Percentiles rank a stretch among this genome's conserved stretches.
These are phyloP conservation scores for Magallana nippona DNA, from an alignment of 2,888 invertebrate genomes.

Conservation along the genomic window DNA sequence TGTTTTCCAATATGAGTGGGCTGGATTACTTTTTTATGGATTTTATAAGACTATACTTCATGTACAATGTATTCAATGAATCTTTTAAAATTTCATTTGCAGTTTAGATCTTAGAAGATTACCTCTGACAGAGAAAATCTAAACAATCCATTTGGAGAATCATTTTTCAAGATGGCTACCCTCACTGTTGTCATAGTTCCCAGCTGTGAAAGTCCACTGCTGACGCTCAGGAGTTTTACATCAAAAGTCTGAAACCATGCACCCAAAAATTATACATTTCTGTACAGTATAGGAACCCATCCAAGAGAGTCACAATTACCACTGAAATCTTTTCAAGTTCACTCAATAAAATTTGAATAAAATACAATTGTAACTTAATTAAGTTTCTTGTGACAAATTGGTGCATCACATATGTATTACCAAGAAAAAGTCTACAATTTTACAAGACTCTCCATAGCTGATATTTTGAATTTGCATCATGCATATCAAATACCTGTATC, in stretches of 20 bases:
- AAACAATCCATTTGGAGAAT: constrained; percentile 78
- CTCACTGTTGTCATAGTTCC: constrained; percentile 68
- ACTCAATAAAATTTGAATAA: too few species aligned
- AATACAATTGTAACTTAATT: neutral
- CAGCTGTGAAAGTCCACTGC: constrained; percentile 69
- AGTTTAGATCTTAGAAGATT: constrained; percentile 10
- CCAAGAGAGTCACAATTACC: too few species aligned
- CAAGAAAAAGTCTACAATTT: too few species aligned
- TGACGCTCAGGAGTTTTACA: constrained; percentile 72
- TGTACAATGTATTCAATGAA: neutral
- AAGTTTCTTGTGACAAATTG: neutral
- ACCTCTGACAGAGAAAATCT: constrained; percentile 73
- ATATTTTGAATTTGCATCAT: neutral
- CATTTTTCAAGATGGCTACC: constrained; percentile 77
- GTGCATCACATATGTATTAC: too few species aligned
- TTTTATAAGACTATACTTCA: too few species aligned
- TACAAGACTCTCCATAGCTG: too few species aligned
- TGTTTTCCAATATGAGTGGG: too few species aligned
- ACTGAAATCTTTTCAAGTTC: too few species aligned
- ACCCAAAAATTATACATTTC: too few species aligned
- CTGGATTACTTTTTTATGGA: neutral
- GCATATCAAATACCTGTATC: neutral
- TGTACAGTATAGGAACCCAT: too few species aligned
- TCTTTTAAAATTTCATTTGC: neutral
- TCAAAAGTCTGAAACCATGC: constrained; percentile 76